Evolutionary conservation across 2,888 invertebrate species (phyloP), one percentile per base, ranked within the genome.

Genomic region (Epinotia ramella): DNA sequence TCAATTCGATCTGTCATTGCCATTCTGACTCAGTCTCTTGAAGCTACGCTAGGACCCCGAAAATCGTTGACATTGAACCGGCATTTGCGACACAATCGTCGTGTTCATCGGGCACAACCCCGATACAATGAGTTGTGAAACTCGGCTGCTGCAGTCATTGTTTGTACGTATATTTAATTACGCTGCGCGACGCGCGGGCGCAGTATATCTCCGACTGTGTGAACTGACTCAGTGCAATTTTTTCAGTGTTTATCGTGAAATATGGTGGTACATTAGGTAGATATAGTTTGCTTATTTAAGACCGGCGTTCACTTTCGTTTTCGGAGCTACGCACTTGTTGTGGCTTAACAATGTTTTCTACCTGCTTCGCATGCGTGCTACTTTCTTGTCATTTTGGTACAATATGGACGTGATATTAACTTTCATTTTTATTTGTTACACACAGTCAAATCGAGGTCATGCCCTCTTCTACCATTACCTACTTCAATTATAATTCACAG

Each of bases 61-160:
- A 70, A 28, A 66, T 40, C 49, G 65, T 59, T 72, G 72, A 69
- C 69, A 69, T 69, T 69, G 69, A 69, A 69, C 69, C 46, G 16
- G 20, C 24, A 20, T 4, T 69, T 69, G 69, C 69, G 69, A 60
- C 59, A 69, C 59, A 57, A 57, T 59, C 44, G 59, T 69, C 44
- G 24, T 69, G 59, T 59, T 59, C 69, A 46, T 20, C 16, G 59
- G 12, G 69, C 69, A 69, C 69, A 69, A 69, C 69, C 69, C 69
- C 69, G 69, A 69, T 60, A 28, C 60, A 69, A 69, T 69, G 59
- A 59, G 60, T 69, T 69, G 69, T 69, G 69, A 69, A 69, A 69
- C 69, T 20, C 69, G 59, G 59, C 59, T 69, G 69, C 57, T 57
- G 57, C 59, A 44, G 46, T 28, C 46, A 69, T 69, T 69, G 69